Evolutionary conservation across 2,797 vertebrate genomes (phyloP).

Genomic region (Ctenopoma kingsleyae): DNA sequence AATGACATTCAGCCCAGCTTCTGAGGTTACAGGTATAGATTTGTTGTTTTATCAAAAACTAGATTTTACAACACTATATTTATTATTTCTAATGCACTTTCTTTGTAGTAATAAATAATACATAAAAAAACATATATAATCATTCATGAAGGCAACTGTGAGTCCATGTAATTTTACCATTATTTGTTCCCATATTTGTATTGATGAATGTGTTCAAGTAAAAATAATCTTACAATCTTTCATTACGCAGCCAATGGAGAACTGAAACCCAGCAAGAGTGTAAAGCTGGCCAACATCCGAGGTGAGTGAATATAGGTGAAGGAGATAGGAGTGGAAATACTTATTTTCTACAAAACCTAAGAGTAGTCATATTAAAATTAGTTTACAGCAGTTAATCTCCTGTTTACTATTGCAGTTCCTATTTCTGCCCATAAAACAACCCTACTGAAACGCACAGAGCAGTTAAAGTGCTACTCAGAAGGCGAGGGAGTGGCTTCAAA

Average conservation of each 20-base stretch:
- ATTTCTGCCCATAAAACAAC: constrained; percentile 77
- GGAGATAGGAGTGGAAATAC: neutral
- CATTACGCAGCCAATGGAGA: constrained; percentile 43
- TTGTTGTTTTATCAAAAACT: neutral
- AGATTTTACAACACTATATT: neutral
- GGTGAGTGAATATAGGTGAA: constrained; percentile 39
- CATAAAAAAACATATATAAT: neutral
- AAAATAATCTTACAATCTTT: constrained; percentile 1
- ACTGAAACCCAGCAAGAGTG: constrained; percentile 32
- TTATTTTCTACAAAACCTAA: neutral
- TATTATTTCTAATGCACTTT: neutral
- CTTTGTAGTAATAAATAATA: neutral
- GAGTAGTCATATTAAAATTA: neutral
- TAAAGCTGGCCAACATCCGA: constrained; percentile 48
- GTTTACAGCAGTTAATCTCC: neutral
- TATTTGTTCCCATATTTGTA: neutral
- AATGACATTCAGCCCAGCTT: constrained; percentile 49
- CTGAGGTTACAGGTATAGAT: constrained; percentile 53
- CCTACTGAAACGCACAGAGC: constrained; percentile 68
- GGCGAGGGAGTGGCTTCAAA: constrained; percentile 54
- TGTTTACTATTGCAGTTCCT: constrained; percentile 53
- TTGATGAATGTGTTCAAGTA: constrained; percentile 5
- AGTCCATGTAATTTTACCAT: neutral
- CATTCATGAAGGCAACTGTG: neutral
- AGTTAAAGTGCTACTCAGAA: constrained; percentile 73